Evolutionary conservation across 2,113 vertebrate species (phyloP).

Genomic region (Pseudorhombus dupliciocellatus): DNA sequence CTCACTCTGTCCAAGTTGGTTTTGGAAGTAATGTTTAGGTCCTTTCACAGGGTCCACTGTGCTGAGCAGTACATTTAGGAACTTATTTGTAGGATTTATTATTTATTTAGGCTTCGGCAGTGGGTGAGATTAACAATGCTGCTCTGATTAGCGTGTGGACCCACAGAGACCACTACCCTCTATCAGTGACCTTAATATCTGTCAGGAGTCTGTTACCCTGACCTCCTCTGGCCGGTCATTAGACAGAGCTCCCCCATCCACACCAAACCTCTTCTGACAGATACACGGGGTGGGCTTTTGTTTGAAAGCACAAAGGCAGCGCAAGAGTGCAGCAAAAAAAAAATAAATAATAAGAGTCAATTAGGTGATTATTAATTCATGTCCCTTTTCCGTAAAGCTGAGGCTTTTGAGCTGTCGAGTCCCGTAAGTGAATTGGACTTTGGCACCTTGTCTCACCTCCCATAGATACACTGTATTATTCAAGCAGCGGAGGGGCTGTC

Average conservation of each 20-base stretch:
- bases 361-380: conserved; percentile 99
- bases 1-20: too few relatives aligned
- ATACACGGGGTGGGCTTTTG: conserved; percentile 84
- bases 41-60: not conserved
- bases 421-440: conserved; percentile 94
- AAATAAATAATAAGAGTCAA: conserved; percentile 87
- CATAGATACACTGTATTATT: conserved; percentile 75
- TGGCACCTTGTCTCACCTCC: conserved; percentile 83
- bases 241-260: conserved; percentile 73
- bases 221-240: conserved; percentile 64
- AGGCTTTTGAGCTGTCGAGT: conserved; percentile 89
- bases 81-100: not conserved
- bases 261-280: conserved; percentile 80
- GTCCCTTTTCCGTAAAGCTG: conserved; percentile 94
- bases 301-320: conserved; percentile 82
- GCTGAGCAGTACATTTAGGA: not conserved
- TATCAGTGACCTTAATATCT: conserved; percentile 51
- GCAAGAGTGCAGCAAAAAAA: conserved; percentile 61
- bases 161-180: conserved; percentile 1
- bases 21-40: not conserved
- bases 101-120: conserved; percentile 4
- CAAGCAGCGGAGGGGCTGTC: conserved; percentile 67
- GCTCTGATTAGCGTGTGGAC: not conserved
- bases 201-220: conserved; percentile 30
- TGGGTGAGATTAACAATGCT: conserved; percentile 6